Percentiles rank a stretch among this genome's conserved stretches.
These are phyloP conservation scores for Mus caroli DNA, from an alignment of 2,797 vertebrate species.

Conservation along the genomic window DNA sequence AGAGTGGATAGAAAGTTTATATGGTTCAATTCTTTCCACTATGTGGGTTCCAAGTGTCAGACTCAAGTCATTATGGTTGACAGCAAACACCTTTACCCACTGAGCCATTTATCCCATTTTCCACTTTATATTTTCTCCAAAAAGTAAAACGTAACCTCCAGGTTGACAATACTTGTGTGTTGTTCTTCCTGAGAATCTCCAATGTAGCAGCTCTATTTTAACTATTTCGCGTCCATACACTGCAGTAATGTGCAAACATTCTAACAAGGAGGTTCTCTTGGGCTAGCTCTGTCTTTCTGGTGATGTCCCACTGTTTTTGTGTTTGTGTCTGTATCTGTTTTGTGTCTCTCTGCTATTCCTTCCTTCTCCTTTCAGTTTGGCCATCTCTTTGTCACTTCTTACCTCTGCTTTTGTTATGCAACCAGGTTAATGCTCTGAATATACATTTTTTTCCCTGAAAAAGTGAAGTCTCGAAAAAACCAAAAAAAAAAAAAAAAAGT, in stretches of 20 bases:
- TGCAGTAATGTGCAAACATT: background rate
- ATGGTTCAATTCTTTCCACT: background rate
- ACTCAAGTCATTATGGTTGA: background rate
- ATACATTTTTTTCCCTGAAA: background rate
- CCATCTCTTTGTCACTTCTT: too few species aligned
- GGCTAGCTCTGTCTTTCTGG: background rate
- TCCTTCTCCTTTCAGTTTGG: background rate
- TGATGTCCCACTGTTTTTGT: background rate
- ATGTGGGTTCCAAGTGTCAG: background rate
- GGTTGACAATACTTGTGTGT: background rate
- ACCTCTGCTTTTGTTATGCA: background rate
- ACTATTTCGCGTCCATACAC: background rate
- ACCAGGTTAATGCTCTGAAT: background rate
- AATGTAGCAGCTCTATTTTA: background rate
- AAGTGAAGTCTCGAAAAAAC: background rate
- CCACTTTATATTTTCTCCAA: background rate
- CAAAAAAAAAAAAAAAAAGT: too few species aligned
- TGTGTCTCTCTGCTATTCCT: background rate
- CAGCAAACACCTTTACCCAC: background rate
- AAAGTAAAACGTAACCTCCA: background rate
- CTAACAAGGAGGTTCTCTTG: background rate
- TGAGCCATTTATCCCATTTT: background rate
- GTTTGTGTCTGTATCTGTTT: background rate
- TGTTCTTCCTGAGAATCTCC: background rate
- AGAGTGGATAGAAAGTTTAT: background rate